Evolutionary conservation across 2,888 invertebrate species (phyloP).

Genomic region (Epirrhoe alternata): DNA sequence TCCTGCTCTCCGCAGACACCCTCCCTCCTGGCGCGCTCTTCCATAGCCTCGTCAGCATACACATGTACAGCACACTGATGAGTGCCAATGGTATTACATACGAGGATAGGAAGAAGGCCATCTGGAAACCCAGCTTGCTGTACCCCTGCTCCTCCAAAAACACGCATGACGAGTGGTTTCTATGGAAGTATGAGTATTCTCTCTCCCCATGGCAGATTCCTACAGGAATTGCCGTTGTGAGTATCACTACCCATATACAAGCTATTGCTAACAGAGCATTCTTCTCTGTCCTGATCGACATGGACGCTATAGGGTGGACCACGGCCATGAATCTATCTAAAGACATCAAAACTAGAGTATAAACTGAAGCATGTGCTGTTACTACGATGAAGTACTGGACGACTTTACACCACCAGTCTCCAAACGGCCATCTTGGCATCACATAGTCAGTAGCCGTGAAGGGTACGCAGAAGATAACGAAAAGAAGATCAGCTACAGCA

Average conservation of each 20-base stretch:
- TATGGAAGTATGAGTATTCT: conserved; percentile 86
- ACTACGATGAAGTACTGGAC: conserved; percentile 96
- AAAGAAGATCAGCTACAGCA: conserved; percentile 95
- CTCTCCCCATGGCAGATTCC: conserved; percentile 91
- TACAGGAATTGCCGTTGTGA: conserved; percentile 91
- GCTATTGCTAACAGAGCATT: conserved; percentile 92
- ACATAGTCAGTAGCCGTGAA: conserved; percentile 97
- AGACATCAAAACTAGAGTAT: conserved; percentile 97
- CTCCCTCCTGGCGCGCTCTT: conserved; percentile 92
- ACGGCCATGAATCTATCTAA: conserved; percentile 96
- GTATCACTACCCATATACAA: conserved; percentile 92
- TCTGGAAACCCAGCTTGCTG: conserved; percentile 87
- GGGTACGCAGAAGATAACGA: conserved; percentile 97
- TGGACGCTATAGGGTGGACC: conserved; percentile 95
- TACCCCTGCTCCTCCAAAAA: conserved; percentile 87
- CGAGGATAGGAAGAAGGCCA: conserved; percentile 94
- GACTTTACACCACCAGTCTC: conserved; percentile 94
- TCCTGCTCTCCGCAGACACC: conserved; percentile 91
- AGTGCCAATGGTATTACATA: conserved; percentile 94
- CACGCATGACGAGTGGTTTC: conserved; percentile 88
- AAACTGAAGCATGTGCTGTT: conserved; percentile 96
- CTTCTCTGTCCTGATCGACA: conserved; percentile 92
- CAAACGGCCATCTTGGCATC: conserved; percentile 95
- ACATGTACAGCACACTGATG: conserved; percentile 94
- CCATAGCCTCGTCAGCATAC: conserved; percentile 95